Conservation (phyloP, 2,888 invertebrate species). For the Nomada flava region DNA sequence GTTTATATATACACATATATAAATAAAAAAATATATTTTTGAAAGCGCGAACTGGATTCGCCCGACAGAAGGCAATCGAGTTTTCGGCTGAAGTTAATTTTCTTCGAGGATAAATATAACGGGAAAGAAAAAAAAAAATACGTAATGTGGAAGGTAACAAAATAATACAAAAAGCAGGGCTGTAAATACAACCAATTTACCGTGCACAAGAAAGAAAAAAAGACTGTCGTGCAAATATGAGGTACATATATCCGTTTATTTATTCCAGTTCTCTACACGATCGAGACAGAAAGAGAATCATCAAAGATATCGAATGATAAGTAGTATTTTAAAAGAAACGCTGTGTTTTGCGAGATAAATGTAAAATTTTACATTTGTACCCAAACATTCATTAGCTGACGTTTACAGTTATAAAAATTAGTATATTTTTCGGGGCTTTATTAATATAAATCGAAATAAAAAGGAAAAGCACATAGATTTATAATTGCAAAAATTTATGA, state of each 20-base stretch:
- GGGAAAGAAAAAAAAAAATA: constrained; percentile 65
- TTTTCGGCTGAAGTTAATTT: constrained; percentile 70
- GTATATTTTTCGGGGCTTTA: constrained; percentile 19
- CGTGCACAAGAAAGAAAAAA: constrained; percentile 57
- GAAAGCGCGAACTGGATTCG: constrained; percentile 77
- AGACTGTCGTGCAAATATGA: constrained; percentile 73
- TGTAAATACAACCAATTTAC: constrained; percentile 75
- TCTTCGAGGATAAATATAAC: constrained; percentile 59
- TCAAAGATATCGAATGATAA: constrained; percentile 36
- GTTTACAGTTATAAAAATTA: constrained; percentile 56
- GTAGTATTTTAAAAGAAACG: constrained; percentile 43
- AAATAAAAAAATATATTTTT: constrained; percentile 75
- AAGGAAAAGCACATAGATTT: neutral
- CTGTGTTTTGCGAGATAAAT: constrained; percentile 27
- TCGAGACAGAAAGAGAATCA: constrained; percentile 53
- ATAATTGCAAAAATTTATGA: constrained; percentile 18
- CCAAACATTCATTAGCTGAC: constrained; percentile 38
- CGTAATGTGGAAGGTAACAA: constrained; percentile 63
- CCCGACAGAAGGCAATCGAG: constrained; percentile 70
- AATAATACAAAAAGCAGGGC: constrained; percentile 60
- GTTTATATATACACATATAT: constrained; percentile 73
- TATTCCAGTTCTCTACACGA: constrained; percentile 70
- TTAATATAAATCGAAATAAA: constrained; percentile 22
- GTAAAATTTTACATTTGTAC: constrained; percentile 49
- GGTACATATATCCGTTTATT: constrained; percentile 61